Percentiles rank a stretch among this genome's conserved stretches.
phyloP scores from a whole-genome alignment of 2,888 invertebrate genomes.

The Campopleginae sp. region DNA sequence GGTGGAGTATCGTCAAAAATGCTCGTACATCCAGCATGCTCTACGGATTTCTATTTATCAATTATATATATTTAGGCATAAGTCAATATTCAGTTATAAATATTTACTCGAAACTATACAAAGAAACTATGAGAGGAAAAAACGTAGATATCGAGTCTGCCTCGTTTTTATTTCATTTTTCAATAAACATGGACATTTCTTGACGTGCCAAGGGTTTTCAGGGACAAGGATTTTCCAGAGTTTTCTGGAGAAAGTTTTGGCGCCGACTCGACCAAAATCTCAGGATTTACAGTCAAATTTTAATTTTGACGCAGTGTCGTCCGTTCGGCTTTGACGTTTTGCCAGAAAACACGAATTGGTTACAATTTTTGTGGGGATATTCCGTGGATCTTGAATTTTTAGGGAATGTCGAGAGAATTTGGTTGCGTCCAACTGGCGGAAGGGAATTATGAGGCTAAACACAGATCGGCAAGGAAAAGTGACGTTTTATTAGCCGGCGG shows the following conservation, averaged over 20 bases:
- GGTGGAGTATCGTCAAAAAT: constrained; percentile 76
- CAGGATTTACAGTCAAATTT: no score
- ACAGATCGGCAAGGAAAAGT: not conserved
- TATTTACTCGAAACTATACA: constrained; percentile 2
- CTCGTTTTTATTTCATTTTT: not conserved
- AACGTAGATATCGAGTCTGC: not conserved
- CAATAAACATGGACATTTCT: not conserved
- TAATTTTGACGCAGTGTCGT: no score
- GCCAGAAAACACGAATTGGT: no score
- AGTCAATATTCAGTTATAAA: not conserved
- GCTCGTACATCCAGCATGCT: constrained; percentile 82
- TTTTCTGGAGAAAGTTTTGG: not conserved
- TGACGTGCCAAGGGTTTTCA: not conserved
- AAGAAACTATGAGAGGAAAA: not conserved
- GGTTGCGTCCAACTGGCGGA: not conserved
- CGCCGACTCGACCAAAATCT: not conserved
- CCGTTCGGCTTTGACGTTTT: no score
- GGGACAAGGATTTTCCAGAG: not conserved
- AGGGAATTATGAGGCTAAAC: not conserved
- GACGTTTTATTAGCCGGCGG: not conserved
- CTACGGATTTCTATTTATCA: constrained; percentile 75
- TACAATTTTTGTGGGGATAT: no score
- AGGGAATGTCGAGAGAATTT: not conserved
- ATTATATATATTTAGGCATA: constrained; percentile 39
- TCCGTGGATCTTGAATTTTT: no score